Evolutionary conservation across 2,888 invertebrate genomes (phyloP).

Genomic region (Torymus texanus): DNA sequence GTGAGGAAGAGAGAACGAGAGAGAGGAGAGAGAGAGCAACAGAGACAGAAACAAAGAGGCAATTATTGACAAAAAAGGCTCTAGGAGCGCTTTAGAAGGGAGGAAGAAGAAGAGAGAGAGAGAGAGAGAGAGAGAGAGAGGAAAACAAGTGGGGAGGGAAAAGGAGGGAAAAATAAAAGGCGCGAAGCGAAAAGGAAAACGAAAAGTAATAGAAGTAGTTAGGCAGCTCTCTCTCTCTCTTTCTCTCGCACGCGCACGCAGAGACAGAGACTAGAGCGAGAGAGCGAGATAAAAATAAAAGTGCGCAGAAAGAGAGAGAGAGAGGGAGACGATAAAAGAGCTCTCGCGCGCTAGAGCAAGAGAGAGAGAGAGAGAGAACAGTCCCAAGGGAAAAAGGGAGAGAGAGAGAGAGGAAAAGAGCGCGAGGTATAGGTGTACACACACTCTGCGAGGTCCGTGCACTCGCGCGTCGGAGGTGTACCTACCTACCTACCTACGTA

Average conservation of each 20-base stretch:
- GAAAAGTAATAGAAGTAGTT: conserved; percentile 50
- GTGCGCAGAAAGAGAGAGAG: conserved; percentile 17
- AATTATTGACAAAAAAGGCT: conserved; percentile 53
- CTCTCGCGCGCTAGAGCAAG: conserved; percentile 10
- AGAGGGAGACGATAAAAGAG: conserved; percentile 18
- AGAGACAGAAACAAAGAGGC: conserved; percentile 53
- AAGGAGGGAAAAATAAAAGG: conserved; percentile 21
- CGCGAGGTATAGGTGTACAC: conserved; percentile 3
- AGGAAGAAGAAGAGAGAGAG: neutral
- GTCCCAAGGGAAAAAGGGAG: conserved; percentile 2
- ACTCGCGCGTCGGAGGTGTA: conserved; percentile 20
- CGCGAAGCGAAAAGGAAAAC: conserved; percentile 17
- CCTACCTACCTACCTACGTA: conserved; percentile 2
- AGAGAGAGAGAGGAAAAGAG: neutral
- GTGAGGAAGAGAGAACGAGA: conserved; percentile 14
- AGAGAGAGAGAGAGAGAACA: conserved; percentile 3
- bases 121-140: neutral
- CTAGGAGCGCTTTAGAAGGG: conserved; percentile 11
- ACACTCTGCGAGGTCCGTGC: conserved; percentile 28
- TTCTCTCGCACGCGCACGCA: neutral
- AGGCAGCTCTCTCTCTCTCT: neutral
- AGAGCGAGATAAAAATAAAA: conserved; percentile 33
- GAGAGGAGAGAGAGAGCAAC: conserved; percentile 3
- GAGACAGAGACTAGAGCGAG: conserved; percentile 22
- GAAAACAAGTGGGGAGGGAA: neutral